Evolutionary conservation across 2,888 invertebrate genomes (phyloP), one percentile per base, ranked within the genome.

Genomic region (Cotesia congregata): DNA sequence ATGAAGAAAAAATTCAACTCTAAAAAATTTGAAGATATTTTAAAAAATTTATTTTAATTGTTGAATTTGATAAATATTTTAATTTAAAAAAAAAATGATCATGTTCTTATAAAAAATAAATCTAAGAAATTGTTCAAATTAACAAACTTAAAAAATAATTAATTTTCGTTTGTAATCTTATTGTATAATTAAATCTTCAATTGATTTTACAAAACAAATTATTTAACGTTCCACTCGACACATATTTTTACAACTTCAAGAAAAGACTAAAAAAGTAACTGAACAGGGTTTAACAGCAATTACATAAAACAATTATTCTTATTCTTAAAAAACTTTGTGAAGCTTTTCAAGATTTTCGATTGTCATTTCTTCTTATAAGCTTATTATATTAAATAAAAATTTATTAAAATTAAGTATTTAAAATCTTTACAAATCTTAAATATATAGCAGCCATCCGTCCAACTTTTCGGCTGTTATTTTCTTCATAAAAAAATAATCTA

Each of bases 391-490:
- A 30, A 30, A 30, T 30, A 65, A 60, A 76, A 40, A 64, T 71
- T 68, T 50, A 9, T 17, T 67, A 20, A 76, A 61, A n/a, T 64
- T 50, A 41, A 70, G 39, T 71, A 50, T 71, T 71, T 76, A 12
- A 67, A 74, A 61, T 41, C 73, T 75, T 20, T 20, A 62, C 61
- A 60, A 20, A 5, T 5, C 74, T 74, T 65, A 69, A 30, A 74
- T 76, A 76, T 77, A 79, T 77, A 83, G 80, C 85, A 86, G 86
- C 84, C 81, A 86, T 87, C 87, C 87, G 87, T 87, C 87, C 87
- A 86, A 79, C 87, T 80, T 82, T 79, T 84, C 80, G 84, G 86
- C 85, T 86, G 86, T 83, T 82, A 72, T 75, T 75, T 70, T 77
- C 74, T 50, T 30, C 30, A 76, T 41, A 12, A 6, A 59, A 65